These are phyloP conservation scores for Salticus scenicus DNA, from an alignment of 2,888 invertebrate species.

Conservation along the genomic window DNA sequence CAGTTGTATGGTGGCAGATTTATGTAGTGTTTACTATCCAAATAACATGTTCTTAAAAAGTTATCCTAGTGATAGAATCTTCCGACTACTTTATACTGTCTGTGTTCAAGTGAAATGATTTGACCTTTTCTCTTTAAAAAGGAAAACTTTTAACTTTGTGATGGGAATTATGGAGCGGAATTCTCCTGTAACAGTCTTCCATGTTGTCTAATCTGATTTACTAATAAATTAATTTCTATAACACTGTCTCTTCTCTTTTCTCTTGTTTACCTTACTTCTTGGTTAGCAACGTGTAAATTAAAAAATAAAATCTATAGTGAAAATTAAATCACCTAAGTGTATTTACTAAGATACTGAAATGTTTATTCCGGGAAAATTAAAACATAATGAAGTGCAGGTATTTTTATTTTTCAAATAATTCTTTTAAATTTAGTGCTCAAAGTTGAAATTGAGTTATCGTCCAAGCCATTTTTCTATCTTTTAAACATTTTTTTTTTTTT, in stretches of 20 bases:
- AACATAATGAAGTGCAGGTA: too few relatives aligned
- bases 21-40: constrained; percentile 35
- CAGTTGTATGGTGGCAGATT: constrained; percentile 28
- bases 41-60: constrained; percentile 34
- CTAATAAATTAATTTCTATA: constrained; percentile 62
- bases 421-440: too few relatives aligned
- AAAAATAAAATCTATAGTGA: too few relatives aligned
- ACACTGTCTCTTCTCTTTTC: not conserved
- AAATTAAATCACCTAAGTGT: too few relatives aligned
- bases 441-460: too few relatives aligned
- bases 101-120: constrained; percentile 25
- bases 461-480: too few relatives aligned
- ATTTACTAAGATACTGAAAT: too few relatives aligned
- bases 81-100: constrained; percentile 39
- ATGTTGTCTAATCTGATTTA: constrained; percentile 66
- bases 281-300: too few relatives aligned
- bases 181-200: constrained; percentile 67
- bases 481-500: too few relatives aligned
- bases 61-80: not conserved
- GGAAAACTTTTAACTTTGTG: constrained; percentile 44
- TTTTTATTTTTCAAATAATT: too few relatives aligned
- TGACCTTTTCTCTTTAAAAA: constrained; percentile 23
- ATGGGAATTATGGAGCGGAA: constrained; percentile 45
- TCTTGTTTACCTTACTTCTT: too few relatives aligned
- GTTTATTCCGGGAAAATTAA: too few relatives aligned